A percentile compares a stretch with the other conserved stretches of the same genome.
phyloP scores from a whole-genome alignment of 2,888 invertebrate genomes.

The Caenorhabditis auriculariae region DNA sequence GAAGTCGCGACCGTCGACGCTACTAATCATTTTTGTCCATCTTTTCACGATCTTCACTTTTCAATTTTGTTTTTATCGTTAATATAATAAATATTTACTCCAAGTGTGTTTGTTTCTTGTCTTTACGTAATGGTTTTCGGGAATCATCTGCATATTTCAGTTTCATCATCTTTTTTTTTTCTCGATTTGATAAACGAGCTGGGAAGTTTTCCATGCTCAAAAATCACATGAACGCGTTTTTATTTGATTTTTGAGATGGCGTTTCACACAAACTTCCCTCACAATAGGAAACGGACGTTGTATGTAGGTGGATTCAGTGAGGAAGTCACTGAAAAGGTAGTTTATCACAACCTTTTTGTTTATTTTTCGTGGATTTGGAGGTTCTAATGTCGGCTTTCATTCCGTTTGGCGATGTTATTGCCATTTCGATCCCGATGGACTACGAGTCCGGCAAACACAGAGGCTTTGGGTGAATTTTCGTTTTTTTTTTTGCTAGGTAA shows the following conservation, averaged over 20 bases:
- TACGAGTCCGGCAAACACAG: conserved; percentile 75
- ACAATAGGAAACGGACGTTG: conserved; percentile 62
- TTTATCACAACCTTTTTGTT: conserved; percentile 65
- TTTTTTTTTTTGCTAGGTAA: no score
- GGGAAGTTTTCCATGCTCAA: no score
- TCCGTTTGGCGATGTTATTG: conserved; percentile 96
- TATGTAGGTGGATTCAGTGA: conserved; percentile 70
- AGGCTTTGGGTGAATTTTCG: conserved; percentile 53
- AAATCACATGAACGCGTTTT: no score
- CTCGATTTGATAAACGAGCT: neutral
- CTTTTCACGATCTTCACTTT: neutral
- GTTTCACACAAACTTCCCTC: conserved; percentile 58
- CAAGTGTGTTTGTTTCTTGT: neutral
- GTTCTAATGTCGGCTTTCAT: conserved; percentile 89
- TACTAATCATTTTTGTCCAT: conserved; percentile 5
- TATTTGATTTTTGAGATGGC: conserved; percentile 10
- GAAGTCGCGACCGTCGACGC: conserved; percentile 23
- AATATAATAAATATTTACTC: neutral
- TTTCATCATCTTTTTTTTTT: neutral
- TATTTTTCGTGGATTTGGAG: conserved; percentile 4
- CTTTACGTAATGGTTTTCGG: neutral
- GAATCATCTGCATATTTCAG: neutral
- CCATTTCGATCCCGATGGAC: conserved; percentile 94
- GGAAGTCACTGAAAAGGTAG: conserved; percentile 86
- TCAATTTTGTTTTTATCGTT: neutral